phyloP scores from a whole-genome alignment of 1,140 invertebrate genomes.

The Periplaneta americana region DNA sequence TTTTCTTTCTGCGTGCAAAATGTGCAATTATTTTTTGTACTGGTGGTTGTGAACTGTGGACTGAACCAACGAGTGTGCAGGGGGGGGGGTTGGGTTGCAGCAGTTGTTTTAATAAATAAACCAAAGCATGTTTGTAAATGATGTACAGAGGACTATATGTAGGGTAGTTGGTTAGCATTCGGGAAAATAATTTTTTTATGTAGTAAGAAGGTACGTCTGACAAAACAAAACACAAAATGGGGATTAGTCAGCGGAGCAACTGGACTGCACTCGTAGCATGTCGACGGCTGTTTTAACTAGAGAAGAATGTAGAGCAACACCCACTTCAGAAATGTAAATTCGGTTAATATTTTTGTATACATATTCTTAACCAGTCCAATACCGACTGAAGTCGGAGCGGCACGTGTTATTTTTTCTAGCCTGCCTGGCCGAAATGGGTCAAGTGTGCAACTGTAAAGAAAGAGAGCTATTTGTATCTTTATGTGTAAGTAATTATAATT shows the following conservation, averaged over 20 bases:
- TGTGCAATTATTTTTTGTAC: constrained; percentile 19
- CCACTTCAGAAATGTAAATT: constrained; percentile 17
- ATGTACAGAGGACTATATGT: constrained; percentile 15
- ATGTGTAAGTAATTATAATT: constrained; percentile 15
- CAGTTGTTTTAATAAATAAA: constrained; percentile 19
- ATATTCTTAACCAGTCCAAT: constrained; percentile 17
- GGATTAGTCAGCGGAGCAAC: background rate
- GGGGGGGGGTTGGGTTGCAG: constrained; percentile 1
- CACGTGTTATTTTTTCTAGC: constrained; percentile 18
- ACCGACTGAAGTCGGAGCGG: constrained; percentile 6
- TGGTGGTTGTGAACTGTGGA: constrained; percentile 19
- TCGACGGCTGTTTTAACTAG: background rate
- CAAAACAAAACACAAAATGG: constrained; percentile 1
- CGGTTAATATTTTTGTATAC: constrained; percentile 21
- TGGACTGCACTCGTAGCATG: constrained; percentile 13
- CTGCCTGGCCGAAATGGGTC: constrained; percentile 13
- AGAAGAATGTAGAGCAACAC: background rate
- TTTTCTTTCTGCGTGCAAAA: constrained; percentile 7
- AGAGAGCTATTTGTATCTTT: constrained; percentile 18
- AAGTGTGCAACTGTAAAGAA: constrained; percentile 14
- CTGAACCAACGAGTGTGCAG: constrained; percentile 4
- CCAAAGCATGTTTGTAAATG: constrained; percentile 21
- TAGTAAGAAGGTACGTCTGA: constrained; percentile 1
- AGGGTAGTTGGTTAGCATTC: constrained; percentile 13
- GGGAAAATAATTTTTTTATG: constrained; percentile 10